Evolutionary conservation across 35 echinoderm and acorn worm genomes (phyloP).

Genomic region (Patiria miniata): DNA sequence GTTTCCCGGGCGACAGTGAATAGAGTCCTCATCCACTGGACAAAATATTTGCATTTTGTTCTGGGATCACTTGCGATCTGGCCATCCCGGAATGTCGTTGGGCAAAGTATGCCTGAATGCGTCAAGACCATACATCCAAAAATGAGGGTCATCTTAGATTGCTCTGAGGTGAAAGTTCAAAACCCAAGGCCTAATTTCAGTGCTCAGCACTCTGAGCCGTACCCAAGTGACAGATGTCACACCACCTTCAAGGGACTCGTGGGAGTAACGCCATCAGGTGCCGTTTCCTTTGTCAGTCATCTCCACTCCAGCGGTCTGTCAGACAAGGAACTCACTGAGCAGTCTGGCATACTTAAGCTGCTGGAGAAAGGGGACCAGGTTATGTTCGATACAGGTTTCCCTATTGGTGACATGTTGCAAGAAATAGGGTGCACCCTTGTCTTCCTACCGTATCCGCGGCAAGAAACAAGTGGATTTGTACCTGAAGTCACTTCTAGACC

Average conservation of each 20-base stretch:
- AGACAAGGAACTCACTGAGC: not conserved
- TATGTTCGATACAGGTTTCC: not conserved
- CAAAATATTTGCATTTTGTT: not conserved
- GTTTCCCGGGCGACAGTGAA: not conserved
- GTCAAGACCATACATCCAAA: not conserved
- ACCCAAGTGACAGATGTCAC: no score
- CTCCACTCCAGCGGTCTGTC: not conserved
- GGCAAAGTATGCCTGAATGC: not conserved
- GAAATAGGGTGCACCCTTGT: not conserved
- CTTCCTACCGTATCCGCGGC: not conserved
- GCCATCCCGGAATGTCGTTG: not conserved
- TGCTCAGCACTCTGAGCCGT: not conserved
- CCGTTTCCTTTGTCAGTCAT: constrained; percentile 14
- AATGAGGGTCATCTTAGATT: not conserved
- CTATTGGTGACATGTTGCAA: not conserved
- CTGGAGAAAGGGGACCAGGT: not conserved
- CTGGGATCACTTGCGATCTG: not conserved
- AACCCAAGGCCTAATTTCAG: not conserved
- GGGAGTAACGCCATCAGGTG: not conserved
- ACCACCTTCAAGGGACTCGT: not conserved
- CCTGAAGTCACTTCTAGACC: not conserved
- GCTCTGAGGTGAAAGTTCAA: not conserved
- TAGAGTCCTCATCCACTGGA: not conserved
- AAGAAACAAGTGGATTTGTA: not conserved
- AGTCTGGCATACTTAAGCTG: not conserved